Base-by-base conservation (phyloP, 2,113 vertebrate genomes). In the Myotis lucifugus region DNA sequence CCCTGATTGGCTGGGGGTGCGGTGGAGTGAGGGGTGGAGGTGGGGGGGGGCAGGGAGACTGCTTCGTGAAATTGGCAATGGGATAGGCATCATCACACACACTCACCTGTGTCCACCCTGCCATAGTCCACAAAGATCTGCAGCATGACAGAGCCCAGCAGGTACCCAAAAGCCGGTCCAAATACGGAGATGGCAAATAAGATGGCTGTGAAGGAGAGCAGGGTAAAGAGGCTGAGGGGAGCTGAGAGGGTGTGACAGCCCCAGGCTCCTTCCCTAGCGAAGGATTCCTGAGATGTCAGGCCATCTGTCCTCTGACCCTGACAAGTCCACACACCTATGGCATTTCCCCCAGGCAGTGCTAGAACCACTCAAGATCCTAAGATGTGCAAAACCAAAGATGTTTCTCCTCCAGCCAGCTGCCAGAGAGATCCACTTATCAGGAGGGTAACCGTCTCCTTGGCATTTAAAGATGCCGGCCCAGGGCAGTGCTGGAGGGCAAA, bases 111-210 rank as follows among this genome's bases (percentile, higher is more conserved):
- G 81, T 98, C 97, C 1, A 97, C 96, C 96, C 97, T 98, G 95
- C 99, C 98, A 1, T 99, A 98, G 23, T 99, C 99, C 98, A 99
- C 99, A 0, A 99, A 99, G 95, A 99, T 98, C 83, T 95, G 97
- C 96, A 99, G 98, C 97, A 99, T 98, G 95, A 98, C 97, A 0
- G 99, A 99, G 21, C 99, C 99, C 97, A 99, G 97, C 95, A 99
- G 93, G 97, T 99, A 99, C 2, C 99, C 99, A 0, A 99, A 98
- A 46, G 99, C 98, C 0, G 99, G 99, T 29, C 99, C 99, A 0
- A 99, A 99, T 21, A 99, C 99, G 0, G 99, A 98, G 0, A 99
- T 98, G 1, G 99, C 98, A 96, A 99, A 99, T 83, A 99, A 98
- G 95, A 99, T 99, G 93, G 99, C 99, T 99, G 98, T 40, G 97